Evolutionary conservation across 1,140 invertebrate species (phyloP).

Genomic region (Meloidogyne chitwoodi): DNA sequence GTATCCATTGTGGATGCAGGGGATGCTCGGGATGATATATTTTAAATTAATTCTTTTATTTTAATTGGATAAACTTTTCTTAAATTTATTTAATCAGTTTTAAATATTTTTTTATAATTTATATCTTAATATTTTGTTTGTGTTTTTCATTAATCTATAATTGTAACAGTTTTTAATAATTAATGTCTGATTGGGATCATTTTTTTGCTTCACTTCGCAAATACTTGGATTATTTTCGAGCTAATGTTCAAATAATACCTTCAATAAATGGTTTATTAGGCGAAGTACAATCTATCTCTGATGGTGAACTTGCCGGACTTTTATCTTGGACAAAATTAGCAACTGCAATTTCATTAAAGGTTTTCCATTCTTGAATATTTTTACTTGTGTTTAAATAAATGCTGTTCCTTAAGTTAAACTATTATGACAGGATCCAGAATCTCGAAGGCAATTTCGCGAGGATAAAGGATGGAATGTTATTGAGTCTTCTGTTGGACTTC

Average conservation of each 20-base stretch:
- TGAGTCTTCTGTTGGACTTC: slow-evolving; percentile 25
- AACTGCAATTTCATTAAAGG: slow-evolving; percentile 15
- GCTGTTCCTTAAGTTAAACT: neutral
- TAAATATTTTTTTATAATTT: neutral
- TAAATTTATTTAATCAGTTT: too few relatives aligned
- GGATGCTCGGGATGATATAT: slow-evolving; percentile 56
- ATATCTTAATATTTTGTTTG: neutral
- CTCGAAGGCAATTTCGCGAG: slow-evolving; percentile 27
- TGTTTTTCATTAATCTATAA: neutral
- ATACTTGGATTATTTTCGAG: slow-evolving; percentile 39
- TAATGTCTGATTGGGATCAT: slow-evolving; percentile 25
- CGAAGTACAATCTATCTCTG: slow-evolving; percentile 24
- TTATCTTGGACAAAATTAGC: slow-evolving; percentile 27
- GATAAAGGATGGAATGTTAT: slow-evolving; percentile 21
- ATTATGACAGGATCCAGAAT: slow-evolving; percentile 25
- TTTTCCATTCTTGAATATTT: slow-evolving; percentile 3
- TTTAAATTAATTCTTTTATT: neutral
- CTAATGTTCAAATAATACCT: slow-evolving; percentile 1
- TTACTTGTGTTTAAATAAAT: neutral
- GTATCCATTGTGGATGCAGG: slow-evolving; percentile 59
- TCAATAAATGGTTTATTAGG: neutral
- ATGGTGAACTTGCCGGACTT: slow-evolving; percentile 25
- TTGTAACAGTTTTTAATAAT: neutral
- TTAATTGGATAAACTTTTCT: neutral
- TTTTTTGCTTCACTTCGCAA: slow-evolving; percentile 29